Percentiles rank a stretch among this genome's conserved stretches.
These are phyloP conservation scores for Phanerotoma sp. DNA, from an alignment of 2,888 invertebrate species.

Conservation along the genomic window DNA sequence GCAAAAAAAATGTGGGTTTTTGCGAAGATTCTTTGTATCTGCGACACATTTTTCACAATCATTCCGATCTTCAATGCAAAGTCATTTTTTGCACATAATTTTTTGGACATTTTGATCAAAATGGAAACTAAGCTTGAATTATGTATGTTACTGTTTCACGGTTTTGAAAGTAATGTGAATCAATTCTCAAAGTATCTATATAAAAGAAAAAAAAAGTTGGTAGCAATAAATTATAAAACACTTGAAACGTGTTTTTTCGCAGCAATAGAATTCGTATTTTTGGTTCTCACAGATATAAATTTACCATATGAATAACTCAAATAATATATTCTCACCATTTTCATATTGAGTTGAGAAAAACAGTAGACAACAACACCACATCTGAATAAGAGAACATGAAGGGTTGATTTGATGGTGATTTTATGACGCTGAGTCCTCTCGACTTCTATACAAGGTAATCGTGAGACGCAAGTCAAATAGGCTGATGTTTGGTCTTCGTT, in stretches of 20 bases:
- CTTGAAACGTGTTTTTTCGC: neutral
- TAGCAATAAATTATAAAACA: neutral
- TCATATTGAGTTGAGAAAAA: neutral
- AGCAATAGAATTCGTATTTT: neutral
- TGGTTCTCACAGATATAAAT: neutral
- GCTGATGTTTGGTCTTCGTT: neutral
- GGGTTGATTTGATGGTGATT: conserved; percentile 37
- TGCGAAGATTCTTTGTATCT: too few species aligned
- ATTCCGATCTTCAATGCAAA: too few species aligned
- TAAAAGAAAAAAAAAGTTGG: neutral
- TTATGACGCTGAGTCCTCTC: conserved; percentile 26
- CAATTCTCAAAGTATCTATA: too few species aligned
- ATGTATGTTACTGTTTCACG: too few species aligned
- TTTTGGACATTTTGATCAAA: too few species aligned
- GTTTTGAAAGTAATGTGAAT: too few species aligned
- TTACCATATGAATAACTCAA: neutral
- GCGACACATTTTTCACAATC: too few species aligned
- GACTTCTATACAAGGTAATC: conserved; percentile 30
- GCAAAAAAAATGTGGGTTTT: too few species aligned
- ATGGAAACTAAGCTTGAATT: too few species aligned
- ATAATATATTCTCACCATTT: too few species aligned
- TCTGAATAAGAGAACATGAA: conserved; percentile 8
- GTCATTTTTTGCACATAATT: too few species aligned
- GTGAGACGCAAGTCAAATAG: conserved; percentile 20
- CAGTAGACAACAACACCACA: neutral